A percentile compares a stretch with the other conserved stretches of the same genome.
These are phyloP conservation scores for Anseranas semipalmata DNA, from an alignment of 2,113 vertebrate genomes.

Conservation along the genomic window DNA sequence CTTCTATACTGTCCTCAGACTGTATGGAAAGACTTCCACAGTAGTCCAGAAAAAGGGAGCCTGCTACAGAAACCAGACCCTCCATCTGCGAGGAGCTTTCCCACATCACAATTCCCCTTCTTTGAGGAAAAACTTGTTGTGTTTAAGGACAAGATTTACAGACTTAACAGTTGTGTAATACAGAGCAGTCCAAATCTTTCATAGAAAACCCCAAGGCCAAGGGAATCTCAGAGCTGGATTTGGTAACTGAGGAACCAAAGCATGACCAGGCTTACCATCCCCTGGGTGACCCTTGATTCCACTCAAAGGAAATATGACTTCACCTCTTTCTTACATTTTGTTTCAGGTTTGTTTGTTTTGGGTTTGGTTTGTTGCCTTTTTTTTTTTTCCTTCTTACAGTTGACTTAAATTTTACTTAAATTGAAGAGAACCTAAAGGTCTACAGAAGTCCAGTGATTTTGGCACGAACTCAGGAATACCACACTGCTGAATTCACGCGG, in stretches of 20 bases:
- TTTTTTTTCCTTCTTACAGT: background rate
- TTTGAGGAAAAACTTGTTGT: background rate
- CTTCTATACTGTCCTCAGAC: background rate
- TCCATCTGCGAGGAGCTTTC: background rate
- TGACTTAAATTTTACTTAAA: background rate
- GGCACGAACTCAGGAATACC: background rate
- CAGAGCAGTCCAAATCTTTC: background rate
- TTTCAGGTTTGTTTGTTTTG: background rate
- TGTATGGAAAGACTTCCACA: background rate
- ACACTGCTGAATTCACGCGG: background rate
- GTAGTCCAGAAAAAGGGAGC: background rate
- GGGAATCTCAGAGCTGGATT: background rate
- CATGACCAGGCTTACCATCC: background rate
- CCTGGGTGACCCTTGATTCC: background rate
- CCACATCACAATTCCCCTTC: background rate
- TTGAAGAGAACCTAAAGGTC: background rate
- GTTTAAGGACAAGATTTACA: background rate
- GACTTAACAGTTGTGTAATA: background rate
- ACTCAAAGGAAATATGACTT: background rate
- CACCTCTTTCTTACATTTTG: background rate
- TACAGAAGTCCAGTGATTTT: background rate
- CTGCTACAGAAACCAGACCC: background rate
- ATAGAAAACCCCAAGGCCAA: background rate
- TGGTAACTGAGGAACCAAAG: background rate
- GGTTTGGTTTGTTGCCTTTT: background rate